Base-by-base conservation (phyloP, 2,888 invertebrate species). In the Ornithoptera alexandrae region DNA sequence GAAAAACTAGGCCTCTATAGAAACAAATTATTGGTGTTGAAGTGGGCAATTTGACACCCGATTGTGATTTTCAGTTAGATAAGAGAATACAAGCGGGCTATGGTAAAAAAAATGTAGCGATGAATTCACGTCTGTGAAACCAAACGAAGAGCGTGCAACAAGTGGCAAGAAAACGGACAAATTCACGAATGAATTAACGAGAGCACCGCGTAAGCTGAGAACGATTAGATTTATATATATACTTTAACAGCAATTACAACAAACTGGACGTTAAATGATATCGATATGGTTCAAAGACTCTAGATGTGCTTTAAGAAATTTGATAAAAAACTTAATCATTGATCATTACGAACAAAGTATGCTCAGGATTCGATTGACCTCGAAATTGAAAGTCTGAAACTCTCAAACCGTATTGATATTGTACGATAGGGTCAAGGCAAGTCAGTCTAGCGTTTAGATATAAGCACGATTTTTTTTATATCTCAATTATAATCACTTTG, bases 121-220 rank as follows among this genome's bases (percentile, higher is more conserved):
- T 85, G 83, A 81, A 89, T 84, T 90, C 90, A 90, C 88, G 89
- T 87, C 83, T 81, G 77, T 69, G 78, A 80, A 79, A 80, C 76
- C 81, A 81, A 87, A 81, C 81, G 81, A 83, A 88, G 85, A 88
- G 85, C 90, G 85, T 87, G 85, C 84, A 89, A 87, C 84, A 85
- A 88, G 84, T 86, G 81, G 81, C 80, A 81, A 84, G 82, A 84
- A 84, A 85, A 84, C 78, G 75, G 78, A 75, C 76, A 71, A 80
- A 80, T 77, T 78, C 74, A 74, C 74, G 73, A 74, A 72, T 69
- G 78, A 76, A 74, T 71, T 72, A 77, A 76, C 72, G 76, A 78
- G 76, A 79, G 74, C 71, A 72, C 67, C 70, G 73, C 59, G 59
- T 66, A 67, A 66, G 56, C 53, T 62, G 39, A 65, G 67, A 72